phyloP scores from a whole-genome alignment of 2,113 vertebrate genomes.

The Scartelaos histophorus region DNA sequence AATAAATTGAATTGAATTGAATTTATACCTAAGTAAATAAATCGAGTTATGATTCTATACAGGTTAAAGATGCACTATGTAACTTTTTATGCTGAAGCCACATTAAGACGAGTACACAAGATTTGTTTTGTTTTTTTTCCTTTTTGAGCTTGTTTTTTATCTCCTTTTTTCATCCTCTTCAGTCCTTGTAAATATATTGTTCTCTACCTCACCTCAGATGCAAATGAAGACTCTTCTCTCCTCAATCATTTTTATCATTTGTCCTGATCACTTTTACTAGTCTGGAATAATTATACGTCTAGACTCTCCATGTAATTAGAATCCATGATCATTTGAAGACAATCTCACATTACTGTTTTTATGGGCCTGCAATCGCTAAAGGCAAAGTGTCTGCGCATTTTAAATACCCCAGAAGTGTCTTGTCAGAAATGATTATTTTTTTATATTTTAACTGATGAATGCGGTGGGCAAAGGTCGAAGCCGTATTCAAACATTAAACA shows the following conservation, averaged over 20 bases:
- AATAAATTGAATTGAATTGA: too few relatives aligned
- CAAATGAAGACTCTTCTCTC: neutral
- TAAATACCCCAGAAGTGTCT: neutral
- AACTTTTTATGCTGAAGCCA: too few relatives aligned
- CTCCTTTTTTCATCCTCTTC: neutral
- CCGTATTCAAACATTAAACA: neutral
- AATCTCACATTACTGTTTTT: neutral
- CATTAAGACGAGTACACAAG: too few relatives aligned
- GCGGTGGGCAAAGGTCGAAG: neutral
- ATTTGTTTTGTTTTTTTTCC: too few relatives aligned
- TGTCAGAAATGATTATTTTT: neutral
- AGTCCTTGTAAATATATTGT: neutral
- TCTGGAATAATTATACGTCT: slow-evolving; percentile 7
- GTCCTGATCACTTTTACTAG: slow-evolving; percentile 1
- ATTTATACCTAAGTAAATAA: too few relatives aligned
- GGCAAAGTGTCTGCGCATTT: neutral
- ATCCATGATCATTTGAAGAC: slow-evolving; percentile 8
- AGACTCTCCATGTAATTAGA: slow-evolving; percentile 8
- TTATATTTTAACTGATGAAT: slow-evolving; percentile 6
- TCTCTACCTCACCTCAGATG: neutral
- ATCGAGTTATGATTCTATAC: too few relatives aligned
- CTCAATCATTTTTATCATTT: slow-evolving; percentile 1
- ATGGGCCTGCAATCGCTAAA: slow-evolving; percentile 5
- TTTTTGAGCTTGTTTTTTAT: neutral
- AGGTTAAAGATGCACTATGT: too few relatives aligned